phyloP scores from a whole-genome alignment of 2,113 vertebrate genomes.

The Calyptommatus sinebrachiatus region DNA sequence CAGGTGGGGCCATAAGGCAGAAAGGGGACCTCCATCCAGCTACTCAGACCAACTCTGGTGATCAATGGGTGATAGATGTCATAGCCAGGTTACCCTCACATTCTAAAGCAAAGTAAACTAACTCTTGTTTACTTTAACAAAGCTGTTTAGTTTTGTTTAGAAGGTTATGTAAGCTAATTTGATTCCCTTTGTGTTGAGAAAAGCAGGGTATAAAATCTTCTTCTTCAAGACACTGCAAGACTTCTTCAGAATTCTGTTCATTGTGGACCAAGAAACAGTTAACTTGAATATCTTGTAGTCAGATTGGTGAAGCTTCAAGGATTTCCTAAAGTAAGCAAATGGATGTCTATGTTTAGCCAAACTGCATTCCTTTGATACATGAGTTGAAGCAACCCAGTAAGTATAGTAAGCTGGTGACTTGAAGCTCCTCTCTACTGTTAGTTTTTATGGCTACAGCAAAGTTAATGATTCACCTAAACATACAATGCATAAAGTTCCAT shows the following conservation, averaged over 20 bases:
- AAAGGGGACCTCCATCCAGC: too few relatives aligned
- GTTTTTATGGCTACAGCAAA: background rate
- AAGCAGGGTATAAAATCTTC: too few relatives aligned
- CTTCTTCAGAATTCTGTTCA: too few relatives aligned
- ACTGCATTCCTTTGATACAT: background rate
- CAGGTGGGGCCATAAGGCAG: too few relatives aligned
- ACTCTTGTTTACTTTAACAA: background rate
- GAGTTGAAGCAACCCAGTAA: background rate
- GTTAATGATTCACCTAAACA: conserved; percentile 22
- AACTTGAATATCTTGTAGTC: background rate
- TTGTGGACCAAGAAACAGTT: background rate
- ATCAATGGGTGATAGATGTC: too few relatives aligned
- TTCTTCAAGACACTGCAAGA: too few relatives aligned
- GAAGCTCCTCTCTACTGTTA: background rate
- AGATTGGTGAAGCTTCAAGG: background rate
- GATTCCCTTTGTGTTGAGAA: too few relatives aligned
- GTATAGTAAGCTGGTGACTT: background rate
- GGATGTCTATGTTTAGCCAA: background rate
- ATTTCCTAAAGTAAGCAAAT: conserved; percentile 3
- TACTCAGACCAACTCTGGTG: too few relatives aligned
- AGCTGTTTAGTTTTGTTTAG: too few relatives aligned
- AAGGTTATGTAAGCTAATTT: too few relatives aligned
- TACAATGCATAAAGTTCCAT: background rate
- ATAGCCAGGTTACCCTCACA: too few relatives aligned
- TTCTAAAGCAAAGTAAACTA: too few relatives aligned